A percentile compares a stretch with the other conserved stretches of the same genome.
These are phyloP conservation scores for Meteorus colon DNA, from an alignment of 2,888 invertebrate genomes.

Conservation along the genomic window DNA sequence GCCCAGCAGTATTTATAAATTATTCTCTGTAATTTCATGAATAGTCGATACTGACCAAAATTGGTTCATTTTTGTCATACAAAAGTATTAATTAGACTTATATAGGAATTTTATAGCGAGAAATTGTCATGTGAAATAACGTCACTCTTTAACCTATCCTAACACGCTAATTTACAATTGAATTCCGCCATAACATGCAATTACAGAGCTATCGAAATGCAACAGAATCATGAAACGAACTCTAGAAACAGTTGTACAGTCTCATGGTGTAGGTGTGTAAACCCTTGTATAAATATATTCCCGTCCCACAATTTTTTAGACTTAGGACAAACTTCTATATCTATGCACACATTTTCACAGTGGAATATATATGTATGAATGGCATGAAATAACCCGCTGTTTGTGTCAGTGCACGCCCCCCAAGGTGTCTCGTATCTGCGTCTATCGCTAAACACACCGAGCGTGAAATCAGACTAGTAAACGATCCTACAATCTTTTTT, in stretches of 20 bases:
- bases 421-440: constrained; percentile 68
- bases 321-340: constrained; percentile 1
- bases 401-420: constrained; percentile 52
- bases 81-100: background rate
- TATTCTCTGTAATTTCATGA: no score
- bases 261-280: background rate
- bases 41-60: background rate
- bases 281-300: constrained; percentile 18
- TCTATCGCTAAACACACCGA: constrained; percentile 70
- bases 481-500: constrained; percentile 49
- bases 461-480: constrained; percentile 69
- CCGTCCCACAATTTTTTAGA: constrained; percentile 3
- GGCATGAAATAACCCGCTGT: constrained; percentile 57
- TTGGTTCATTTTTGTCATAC: background rate
- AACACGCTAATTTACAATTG: constrained; percentile 34
- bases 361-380: constrained; percentile 34
- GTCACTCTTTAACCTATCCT: background rate
- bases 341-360: background rate
- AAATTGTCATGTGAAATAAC: constrained; percentile 17
- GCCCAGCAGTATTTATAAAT: no score
- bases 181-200: constrained; percentile 42
- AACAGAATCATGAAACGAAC: constrained; percentile 33
- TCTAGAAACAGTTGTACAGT: constrained; percentile 36
- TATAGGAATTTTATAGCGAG: background rate
- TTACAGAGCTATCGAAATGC: constrained; percentile 29